phyloP scores from a whole-genome alignment of 2,888 invertebrate genomes.

The Metallyticus violacea region DNA sequence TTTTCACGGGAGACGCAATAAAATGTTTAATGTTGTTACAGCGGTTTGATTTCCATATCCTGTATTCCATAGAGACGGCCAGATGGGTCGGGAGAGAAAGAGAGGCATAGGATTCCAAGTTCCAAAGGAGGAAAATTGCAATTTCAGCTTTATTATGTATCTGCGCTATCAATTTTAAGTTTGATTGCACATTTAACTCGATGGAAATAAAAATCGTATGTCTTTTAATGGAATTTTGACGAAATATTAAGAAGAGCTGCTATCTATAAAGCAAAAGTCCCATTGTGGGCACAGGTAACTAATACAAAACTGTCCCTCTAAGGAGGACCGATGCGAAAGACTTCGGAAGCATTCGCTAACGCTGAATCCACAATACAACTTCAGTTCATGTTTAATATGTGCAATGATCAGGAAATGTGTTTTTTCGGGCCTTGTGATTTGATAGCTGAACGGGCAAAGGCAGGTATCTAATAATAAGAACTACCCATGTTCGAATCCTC shows the following conservation, averaged over 20 bases:
- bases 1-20: constrained; percentile 4
- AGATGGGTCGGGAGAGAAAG: neutral
- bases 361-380: too few species aligned
- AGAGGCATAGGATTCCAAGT: neutral
- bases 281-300: too few species aligned
- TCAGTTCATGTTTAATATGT: too few species aligned
- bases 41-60: neutral
- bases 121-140: neutral
- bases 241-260: neutral
- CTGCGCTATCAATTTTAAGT: neutral
- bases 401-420: too few species aligned
- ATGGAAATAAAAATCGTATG: neutral
- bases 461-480: too few species aligned
- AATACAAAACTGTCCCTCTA: too few species aligned
- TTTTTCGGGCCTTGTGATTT: too few species aligned
- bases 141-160: neutral
- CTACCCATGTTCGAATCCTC: too few species aligned
- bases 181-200: neutral
- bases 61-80: neutral
- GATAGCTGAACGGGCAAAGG: too few species aligned
- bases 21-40: neutral
- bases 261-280: neutral
- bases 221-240: neutral
- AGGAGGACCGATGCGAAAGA: too few species aligned
- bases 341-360: too few species aligned